Conservation (phyloP, 2,797 vertebrate genomes). For the Liparis tanakae region DNA sequence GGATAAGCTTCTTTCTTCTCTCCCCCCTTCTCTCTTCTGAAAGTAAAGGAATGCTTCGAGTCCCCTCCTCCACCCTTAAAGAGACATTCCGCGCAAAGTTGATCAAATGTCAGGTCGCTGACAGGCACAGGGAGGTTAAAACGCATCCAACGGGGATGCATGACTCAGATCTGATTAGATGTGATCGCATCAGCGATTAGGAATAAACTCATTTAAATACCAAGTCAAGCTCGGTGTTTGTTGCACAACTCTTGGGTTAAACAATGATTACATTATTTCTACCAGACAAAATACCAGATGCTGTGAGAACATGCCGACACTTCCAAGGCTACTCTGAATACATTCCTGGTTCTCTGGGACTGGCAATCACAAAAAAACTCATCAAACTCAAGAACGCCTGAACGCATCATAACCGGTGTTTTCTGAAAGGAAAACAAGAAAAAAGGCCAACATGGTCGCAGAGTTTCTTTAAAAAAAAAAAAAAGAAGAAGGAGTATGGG, state of each 20-base stretch:
- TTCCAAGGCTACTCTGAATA: slow-evolving; percentile 19
- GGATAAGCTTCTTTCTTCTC: slow-evolving; percentile 34
- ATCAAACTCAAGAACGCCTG: slow-evolving; percentile 24
- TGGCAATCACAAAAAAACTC: not conserved
- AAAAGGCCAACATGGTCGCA: slow-evolving; percentile 33
- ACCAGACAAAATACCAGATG: slow-evolving; percentile 27
- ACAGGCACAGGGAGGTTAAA: not conserved
- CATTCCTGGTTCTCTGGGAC: slow-evolving; percentile 8
- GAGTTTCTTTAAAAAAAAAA: slow-evolving; percentile 41
- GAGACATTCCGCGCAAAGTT: slow-evolving; percentile 48
- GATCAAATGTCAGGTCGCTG: slow-evolving; percentile 45
- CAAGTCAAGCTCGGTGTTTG: slow-evolving; percentile 6
- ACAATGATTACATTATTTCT: slow-evolving; percentile 5
- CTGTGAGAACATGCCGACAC: not conserved
- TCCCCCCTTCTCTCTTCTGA: slow-evolving; percentile 6
- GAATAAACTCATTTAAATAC: slow-evolving; percentile 10
- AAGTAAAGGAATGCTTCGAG: slow-evolving; percentile 51
- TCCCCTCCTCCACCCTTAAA: slow-evolving; percentile 43
- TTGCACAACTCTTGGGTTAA: slow-evolving; percentile 1
- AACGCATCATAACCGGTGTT: slow-evolving; percentile 19
- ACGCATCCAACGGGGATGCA: slow-evolving; percentile 1
- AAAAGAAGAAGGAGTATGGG: slow-evolving; percentile 47
- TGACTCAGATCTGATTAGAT: slow-evolving; percentile 5
- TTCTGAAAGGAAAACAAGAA: slow-evolving; percentile 37
- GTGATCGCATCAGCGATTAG: slow-evolving; percentile 25